Base-by-base conservation (phyloP, 2,888 invertebrate genomes). In the Aplocera efformata region DNA sequence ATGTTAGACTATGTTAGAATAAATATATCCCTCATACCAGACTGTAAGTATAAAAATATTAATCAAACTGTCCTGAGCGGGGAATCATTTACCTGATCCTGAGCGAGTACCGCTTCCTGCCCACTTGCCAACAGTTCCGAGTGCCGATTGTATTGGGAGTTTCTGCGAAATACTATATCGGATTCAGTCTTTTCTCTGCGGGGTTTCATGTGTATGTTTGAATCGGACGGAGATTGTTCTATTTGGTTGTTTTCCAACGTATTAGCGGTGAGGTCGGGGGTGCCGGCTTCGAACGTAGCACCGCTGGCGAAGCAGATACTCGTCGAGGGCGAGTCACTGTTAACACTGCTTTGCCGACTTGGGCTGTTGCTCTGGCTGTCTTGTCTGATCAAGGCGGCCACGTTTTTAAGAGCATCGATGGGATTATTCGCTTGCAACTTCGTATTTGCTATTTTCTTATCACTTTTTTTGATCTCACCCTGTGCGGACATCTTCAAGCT, bases 101-200 rank as follows among this genome's bases (percentile, higher is more conserved):
- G 83, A 69, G 82, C 82, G 82, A 79, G 81, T 83, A 86, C 88
- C 86, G 85, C 86, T 84, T 88, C 88, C 88, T 88, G 88, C 83
- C 88, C 88, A 76, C 73, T 76, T 60, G 82, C 63, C 64, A 79
- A 60, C 50, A 82, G 69, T 58, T 85, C 84, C 55, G 79, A 67
- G 67, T 84, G 81, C 58, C 82, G 80, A 57, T 73, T 85, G 67
- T 78, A 81, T 60, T 82, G 79, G 25, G 85, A 85, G 69, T 79
- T 83, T 65, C 85, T 92, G 64, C 93, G 90, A 71, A 94, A 91
- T 62, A 94, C 92, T 72, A 96, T 95, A 79, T 95, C 94, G 47
- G 95, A 95, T 86, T 96, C 96, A 69, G 96, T 96, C 89, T 95
- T 95, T 90, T 96, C 96, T 64, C 96, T 90, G 66, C 96, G 90